These are phyloP conservation scores for Aselliscus stoliczkanus DNA, from an alignment of 2,797 vertebrate genomes.

Conservation along the genomic window DNA sequence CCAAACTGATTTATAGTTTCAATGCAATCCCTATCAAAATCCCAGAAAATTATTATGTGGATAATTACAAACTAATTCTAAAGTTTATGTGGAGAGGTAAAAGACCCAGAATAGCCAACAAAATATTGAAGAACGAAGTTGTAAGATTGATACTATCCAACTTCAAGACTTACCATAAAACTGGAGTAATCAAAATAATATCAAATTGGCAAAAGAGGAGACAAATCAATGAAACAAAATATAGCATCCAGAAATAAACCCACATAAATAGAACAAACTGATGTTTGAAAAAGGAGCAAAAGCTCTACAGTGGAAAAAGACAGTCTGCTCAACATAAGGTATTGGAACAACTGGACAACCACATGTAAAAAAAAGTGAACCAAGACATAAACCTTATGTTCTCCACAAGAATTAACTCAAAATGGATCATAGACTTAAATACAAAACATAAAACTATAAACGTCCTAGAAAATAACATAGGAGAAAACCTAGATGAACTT, in stretches of 20 bases:
- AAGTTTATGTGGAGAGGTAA: neutral
- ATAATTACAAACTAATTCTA: neutral
- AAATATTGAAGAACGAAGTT: neutral
- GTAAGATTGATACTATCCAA: neutral
- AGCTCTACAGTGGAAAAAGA: neutral
- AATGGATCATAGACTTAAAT: neutral
- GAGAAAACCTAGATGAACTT: neutral
- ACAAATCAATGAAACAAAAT: neutral
- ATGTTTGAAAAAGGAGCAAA: neutral
- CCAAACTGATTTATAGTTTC: neutral
- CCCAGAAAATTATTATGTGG: neutral
- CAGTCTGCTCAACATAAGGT: neutral
- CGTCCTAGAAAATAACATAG: neutral
- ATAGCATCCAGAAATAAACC: neutral
- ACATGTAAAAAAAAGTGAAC: neutral
- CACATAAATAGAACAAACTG: neutral
- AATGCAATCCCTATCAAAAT: neutral
- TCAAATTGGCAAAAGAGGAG: neutral
- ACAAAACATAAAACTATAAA: neutral
- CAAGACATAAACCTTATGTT: neutral
- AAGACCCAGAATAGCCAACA: neutral
- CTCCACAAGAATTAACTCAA: neutral
- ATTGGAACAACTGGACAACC: neutral
- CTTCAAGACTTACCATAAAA: neutral
- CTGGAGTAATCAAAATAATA: neutral